Evolutionary conservation across 2,888 invertebrate species (phyloP), one percentile per base, ranked within the genome.

Genomic region (Eupeodes luniger): DNA sequence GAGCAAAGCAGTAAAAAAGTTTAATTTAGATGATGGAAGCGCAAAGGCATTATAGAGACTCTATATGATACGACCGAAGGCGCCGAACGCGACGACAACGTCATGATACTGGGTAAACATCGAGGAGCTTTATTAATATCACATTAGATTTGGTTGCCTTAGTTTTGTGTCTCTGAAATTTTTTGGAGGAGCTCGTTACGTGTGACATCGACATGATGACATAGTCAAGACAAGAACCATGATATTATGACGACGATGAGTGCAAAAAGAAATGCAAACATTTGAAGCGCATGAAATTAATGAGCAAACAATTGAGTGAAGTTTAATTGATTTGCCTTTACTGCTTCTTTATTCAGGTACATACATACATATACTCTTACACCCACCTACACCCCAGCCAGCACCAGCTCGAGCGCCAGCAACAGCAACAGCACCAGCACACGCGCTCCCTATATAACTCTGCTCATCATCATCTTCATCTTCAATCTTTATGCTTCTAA

Each of bases 241-340:
- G 40, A 40, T 55, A 5, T 9, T 27, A 27, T 27, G 27, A 27
- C 1, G 40, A 9, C 6, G 70, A 51, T 49, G 66, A 47, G 19
- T 14, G 44, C 64, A 72, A 66, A 80, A 77, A 64, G 55, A 57
- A 78, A 55, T 78, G 88, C 74, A 81, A 88, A 85, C 85, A 88
- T 49, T 81, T 19, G 85, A 85, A 89, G 89, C 72, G 89, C 76
- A 80, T 76, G 40, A 89, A 89, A 89, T 89, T 89, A 89, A 89
- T 89, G 89, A 89, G 89, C 89, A 81, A 89, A 89, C 89, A 89
- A 85, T 85, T 49, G 59, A 82, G 85, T 81, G 78, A 64, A 85
- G 78, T 85, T 85, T 81, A 88, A 88, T 88, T 88, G 88, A 85
- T 88, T 84, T 81, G 72, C 76, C 76, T 77, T 36, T 61, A 19